Base-by-base conservation (phyloP, 2,888 invertebrate genomes). In the Rhopalosiphum nymphaeae region DNA sequence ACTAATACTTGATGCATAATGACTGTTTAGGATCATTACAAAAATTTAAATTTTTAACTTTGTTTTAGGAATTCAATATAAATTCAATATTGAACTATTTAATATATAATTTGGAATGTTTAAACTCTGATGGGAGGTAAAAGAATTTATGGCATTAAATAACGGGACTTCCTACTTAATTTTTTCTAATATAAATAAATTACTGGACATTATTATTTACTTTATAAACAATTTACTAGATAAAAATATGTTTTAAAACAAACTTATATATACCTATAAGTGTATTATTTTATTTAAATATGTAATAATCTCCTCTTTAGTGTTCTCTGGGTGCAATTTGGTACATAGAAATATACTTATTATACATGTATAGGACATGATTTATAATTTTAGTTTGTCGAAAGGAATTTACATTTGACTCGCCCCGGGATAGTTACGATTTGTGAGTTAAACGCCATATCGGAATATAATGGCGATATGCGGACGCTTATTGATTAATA, bases 331-430 rank as follows among this genome's bases (percentile, higher is more conserved):
- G 29, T 26, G 29, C 10, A 61, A 61, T 61, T 29, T 11, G 10
- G 29, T 61, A 61, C 10, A 10, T 3, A 61, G 29, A 11, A 49
- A 49, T 49, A 13, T 0, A 13, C 49, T 13, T 49, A 49, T 46
- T 49, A 49, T 53, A n/a, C 1, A n/a, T 26, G 2, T 67, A 78
- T 36, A 1, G 78, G 9, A 21, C 9, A 9, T 7, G 36, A 78
- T 78, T 78, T 36, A 78, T 7, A 78, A 78, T 78, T 29, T 91
- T n/a, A 85, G 85, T 89, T 42, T 13, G 53, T 53, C 88, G n/a
- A 21, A 21, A 21, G 53, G 16, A 21, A 21, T 36, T 11, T 16
- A 26, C 78, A 9, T 36, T 78, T 7, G 78, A 36, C 36, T 21
- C 3, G 21, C 21, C 0, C 21, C 36, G 16, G 29, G 7, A 44